A percentile compares a stretch with the other conserved stretches of the same genome.
These are phyloP conservation scores for Ochotona curzoniae DNA, from an alignment of 2,113 vertebrate species.

Conservation along the genomic window DNA sequence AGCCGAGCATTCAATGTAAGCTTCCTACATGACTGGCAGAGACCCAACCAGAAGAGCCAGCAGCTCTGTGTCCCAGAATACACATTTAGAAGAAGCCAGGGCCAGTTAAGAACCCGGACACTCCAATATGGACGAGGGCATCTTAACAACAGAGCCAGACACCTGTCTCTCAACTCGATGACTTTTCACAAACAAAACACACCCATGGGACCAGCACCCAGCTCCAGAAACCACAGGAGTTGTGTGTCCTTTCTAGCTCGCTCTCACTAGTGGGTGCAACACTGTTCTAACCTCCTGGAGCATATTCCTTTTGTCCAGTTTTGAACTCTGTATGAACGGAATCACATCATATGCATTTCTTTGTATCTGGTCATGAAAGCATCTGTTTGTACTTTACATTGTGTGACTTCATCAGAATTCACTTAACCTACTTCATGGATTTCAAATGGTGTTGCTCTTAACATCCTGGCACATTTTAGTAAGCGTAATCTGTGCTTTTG, in stretches of 20 bases:
- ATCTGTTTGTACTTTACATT: background rate
- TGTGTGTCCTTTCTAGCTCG: background rate
- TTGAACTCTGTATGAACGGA: background rate
- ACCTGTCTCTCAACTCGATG: background rate
- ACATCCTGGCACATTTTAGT: background rate
- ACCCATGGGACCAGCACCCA: background rate
- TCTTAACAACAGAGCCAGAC: too few species aligned
- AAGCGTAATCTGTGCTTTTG: background rate
- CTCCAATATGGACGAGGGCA: too few species aligned
- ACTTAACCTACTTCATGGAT: background rate
- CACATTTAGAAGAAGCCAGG: too few species aligned
- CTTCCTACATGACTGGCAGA: too few species aligned
- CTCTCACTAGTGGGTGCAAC: background rate
- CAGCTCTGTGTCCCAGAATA: too few species aligned
- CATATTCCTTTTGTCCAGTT: background rate
- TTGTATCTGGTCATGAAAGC: background rate
- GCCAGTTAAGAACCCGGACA: too few species aligned
- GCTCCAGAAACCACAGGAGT: background rate
- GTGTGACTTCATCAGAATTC: background rate
- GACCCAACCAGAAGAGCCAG: too few species aligned
- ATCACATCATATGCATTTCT: background rate
- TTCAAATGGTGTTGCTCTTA: background rate
- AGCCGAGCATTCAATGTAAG: too few species aligned
- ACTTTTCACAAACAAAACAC: constrained; percentile 19
- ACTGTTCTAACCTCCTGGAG: background rate